These are phyloP conservation scores for Drosophila kambysellisi DNA, from an alignment of 2,888 invertebrate species.

Conservation along the genomic window DNA sequence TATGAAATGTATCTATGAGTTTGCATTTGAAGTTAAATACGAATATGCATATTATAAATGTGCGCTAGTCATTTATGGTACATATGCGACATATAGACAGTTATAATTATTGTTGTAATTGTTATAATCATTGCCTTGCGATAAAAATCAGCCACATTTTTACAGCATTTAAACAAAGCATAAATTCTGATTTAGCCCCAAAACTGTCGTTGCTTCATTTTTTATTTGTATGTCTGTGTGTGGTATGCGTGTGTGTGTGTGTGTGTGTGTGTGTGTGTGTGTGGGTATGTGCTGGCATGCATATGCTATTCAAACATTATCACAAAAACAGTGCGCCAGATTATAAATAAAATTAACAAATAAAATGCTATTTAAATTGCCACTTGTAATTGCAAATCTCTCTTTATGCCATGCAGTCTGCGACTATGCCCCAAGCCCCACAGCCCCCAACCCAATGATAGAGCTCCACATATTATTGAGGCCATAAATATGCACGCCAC, in stretches of 20 bases:
- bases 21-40: constrained; percentile 3
- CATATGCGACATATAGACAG: constrained; percentile 66
- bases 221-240: not conserved
- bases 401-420: constrained; percentile 15
- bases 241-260: constrained; percentile 1
- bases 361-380: constrained; percentile 76
- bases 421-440: not conserved
- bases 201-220: constrained; percentile 63
- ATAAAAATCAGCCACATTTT: constrained; percentile 82
- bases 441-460: not conserved
- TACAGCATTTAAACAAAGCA: constrained; percentile 83
- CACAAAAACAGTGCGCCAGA: constrained; percentile 51
- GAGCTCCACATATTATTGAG: constrained; percentile 55
- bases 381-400: constrained; percentile 68
- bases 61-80: constrained; percentile 10
- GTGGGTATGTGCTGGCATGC: constrained; percentile 40
- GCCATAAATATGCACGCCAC: constrained; percentile 57
- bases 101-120: constrained; percentile 68
- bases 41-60: constrained; percentile 46
- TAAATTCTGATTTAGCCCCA: constrained; percentile 80
- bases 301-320: constrained; percentile 60
- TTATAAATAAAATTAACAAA: constrained; percentile 72
- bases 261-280: constrained; percentile 20
- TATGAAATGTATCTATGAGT: constrained; percentile 31
- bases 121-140: constrained; percentile 77